These are phyloP conservation scores for mouse (Mus musculus) DNA, from an alignment of 2,113 vertebrate genomes.

Conservation along the genomic window DNA sequence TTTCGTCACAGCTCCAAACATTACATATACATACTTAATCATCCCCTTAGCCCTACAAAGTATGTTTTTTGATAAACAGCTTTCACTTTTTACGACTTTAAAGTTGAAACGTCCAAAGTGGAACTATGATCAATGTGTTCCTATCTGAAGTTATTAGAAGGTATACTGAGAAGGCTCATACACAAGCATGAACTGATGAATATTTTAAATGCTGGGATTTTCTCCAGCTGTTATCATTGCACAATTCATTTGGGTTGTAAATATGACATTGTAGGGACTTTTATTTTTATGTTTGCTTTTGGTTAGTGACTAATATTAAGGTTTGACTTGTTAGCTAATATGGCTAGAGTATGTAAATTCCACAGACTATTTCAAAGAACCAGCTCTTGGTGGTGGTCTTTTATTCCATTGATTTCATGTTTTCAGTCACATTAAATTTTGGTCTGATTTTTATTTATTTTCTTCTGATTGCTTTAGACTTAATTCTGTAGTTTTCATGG, in stretches of 20 bases:
- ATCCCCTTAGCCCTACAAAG: background rate
- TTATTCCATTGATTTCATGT: background rate
- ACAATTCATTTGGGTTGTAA: background rate
- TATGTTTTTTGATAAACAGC: background rate
- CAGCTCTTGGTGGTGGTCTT: background rate
- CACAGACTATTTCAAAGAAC: background rate
- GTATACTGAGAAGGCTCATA: background rate
- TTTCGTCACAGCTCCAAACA: no score
- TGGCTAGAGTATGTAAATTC: background rate
- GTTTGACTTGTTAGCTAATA: background rate
- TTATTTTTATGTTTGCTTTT: background rate
- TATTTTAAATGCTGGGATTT: background rate
- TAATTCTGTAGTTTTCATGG: background rate
- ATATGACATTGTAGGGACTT: background rate
- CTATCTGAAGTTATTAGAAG: background rate
- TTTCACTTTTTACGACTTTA: background rate
- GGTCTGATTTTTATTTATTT: background rate
- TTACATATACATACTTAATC: background rate
- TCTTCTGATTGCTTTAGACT: background rate
- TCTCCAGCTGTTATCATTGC: background rate
- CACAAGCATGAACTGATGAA: background rate
- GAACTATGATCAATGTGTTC: background rate
- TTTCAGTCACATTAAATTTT: slow-evolving; percentile 36
- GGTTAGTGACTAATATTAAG: background rate
- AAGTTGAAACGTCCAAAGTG: background rate